phyloP scores from a whole-genome alignment of 2,797 vertebrate species.

The Oreonectes daqikongensis region DNA sequence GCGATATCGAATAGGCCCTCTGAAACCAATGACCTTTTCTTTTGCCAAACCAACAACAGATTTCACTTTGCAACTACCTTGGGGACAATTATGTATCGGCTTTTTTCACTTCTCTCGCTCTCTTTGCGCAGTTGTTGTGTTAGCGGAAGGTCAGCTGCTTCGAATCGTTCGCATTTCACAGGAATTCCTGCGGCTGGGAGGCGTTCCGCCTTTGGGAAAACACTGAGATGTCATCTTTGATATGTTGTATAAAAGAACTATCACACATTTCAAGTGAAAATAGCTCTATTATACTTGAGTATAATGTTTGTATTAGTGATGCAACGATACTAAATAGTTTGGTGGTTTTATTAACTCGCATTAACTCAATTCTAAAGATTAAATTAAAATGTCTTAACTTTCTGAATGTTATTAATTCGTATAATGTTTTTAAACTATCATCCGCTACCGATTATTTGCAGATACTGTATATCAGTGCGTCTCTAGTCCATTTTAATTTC shows the following conservation, averaged over 20 bases:
- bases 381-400: too few relatives aligned
- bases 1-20: conserved; percentile 24
- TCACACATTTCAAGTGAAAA: too few relatives aligned
- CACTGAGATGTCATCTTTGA: conserved; percentile 31
- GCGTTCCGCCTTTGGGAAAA: conserved; percentile 6
- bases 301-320: too few relatives aligned
- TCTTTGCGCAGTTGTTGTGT: conserved; percentile 22
- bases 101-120: neutral
- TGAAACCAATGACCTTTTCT: conserved; percentile 58
- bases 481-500: too few relatives aligned
- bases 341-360: too few relatives aligned
- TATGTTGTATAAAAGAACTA: conserved; percentile 17
- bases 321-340: too few relatives aligned
- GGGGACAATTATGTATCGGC: conserved; percentile 53
- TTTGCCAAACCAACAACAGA: conserved; percentile 46
- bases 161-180: conserved; percentile 26
- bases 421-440: too few relatives aligned
- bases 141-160: conserved; percentile 32
- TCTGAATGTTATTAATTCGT: too few relatives aligned
- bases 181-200: neutral
- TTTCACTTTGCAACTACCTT: conserved; percentile 44
- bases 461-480: too few relatives aligned
- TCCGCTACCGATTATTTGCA: too few relatives aligned
- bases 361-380: too few relatives aligned
- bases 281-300: too few relatives aligned